These are phyloP conservation scores for Falco peregrinus DNA, from an alignment of 2,797 vertebrate species.

Conservation along the genomic window DNA sequence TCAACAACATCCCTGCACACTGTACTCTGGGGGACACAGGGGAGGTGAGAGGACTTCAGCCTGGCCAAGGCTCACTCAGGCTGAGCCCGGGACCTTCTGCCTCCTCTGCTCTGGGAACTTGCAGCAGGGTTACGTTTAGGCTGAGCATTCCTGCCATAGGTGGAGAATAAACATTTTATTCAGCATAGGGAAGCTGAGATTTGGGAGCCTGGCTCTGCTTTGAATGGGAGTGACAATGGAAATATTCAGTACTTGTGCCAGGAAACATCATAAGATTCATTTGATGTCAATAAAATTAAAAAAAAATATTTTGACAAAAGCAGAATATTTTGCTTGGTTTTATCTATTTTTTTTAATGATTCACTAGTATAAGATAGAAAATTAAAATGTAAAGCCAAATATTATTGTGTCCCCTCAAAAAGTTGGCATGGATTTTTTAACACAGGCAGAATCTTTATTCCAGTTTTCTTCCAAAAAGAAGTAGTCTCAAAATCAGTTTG, in stretches of 20 bases:
- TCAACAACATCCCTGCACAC: background rate
- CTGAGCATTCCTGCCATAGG: background rate
- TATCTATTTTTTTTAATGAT: background rate
- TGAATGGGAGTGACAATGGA: conserved; percentile 20
- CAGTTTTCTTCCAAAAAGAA: background rate
- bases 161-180: conserved; percentile 8
- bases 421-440: background rate
- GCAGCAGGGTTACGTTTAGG: background rate
- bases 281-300: conserved; percentile 25
- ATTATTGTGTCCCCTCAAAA: background rate
- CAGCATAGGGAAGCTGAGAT: background rate
- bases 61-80: background rate
- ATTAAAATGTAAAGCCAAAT: conserved; percentile 24
- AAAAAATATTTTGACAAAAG: conserved; percentile 35
- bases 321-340: background rate
- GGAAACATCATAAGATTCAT: background rate
- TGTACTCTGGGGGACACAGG: background rate
- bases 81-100: background rate
- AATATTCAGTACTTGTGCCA: conserved; percentile 18
- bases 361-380: background rate
- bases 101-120: background rate
- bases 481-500: background rate
- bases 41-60: background rate
- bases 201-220: background rate
- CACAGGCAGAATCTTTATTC: background rate